phyloP scores from a whole-genome alignment of 2,888 invertebrate genomes.

The Artemia sp. region DNA sequence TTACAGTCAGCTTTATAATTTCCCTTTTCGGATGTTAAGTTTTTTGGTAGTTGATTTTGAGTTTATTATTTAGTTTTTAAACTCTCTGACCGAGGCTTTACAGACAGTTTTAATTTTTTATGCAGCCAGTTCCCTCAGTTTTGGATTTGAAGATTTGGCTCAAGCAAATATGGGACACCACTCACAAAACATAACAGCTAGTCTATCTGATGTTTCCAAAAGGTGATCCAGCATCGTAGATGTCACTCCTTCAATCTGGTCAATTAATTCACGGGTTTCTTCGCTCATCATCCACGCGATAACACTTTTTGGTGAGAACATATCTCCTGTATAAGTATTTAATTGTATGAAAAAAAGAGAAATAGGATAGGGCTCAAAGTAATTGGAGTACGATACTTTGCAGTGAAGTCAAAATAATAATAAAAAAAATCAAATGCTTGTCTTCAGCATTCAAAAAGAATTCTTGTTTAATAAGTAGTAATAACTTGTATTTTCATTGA shows the following conservation, averaged over 20 bases:
- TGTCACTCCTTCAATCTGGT: conserved; percentile 31
- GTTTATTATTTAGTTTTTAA: too few species aligned
- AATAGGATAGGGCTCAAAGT: too few species aligned
- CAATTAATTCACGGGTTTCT: conserved; percentile 30
- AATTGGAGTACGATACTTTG: not conserved
- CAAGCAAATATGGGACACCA: not conserved
- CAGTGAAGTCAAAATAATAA: not conserved
- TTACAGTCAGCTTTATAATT: too few species aligned
- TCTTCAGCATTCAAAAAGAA: not conserved
- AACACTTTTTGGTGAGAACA: conserved; percentile 5
- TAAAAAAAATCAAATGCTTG: too few species aligned
- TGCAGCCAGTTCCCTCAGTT: too few species aligned
- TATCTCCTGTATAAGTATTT: not conserved
- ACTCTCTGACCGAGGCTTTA: too few species aligned
- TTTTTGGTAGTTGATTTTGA: too few species aligned
- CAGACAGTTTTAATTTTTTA: too few species aligned
- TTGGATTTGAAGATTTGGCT: too few species aligned
- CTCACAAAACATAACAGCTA: conserved; percentile 31
- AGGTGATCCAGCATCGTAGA: conserved; percentile 30
- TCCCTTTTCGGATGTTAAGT: too few species aligned
- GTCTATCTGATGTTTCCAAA: conserved; percentile 29
- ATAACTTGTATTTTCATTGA: too few species aligned
- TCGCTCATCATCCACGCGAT: conserved; percentile 30
- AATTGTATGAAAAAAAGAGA: not conserved
- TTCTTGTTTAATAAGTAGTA: not conserved